Evolutionary conservation across 1,140 invertebrate genomes (phyloP).

Genomic region (Megathymus violae): DNA sequence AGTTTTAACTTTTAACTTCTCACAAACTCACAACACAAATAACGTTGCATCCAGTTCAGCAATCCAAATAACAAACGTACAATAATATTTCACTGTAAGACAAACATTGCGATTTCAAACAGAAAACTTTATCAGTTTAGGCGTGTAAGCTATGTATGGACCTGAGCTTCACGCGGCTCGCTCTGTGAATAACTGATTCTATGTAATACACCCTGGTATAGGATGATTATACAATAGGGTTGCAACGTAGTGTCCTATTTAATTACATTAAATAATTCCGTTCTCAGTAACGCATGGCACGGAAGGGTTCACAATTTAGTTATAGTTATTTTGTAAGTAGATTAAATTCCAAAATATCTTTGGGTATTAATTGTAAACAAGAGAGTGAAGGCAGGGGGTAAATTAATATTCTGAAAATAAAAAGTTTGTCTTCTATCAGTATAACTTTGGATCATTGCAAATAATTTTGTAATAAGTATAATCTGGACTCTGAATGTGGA

Average conservation of each 20-base stretch:
- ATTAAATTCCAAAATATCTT: no score
- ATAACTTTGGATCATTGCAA: no score
- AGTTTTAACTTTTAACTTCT: background rate
- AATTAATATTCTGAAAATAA: no score
- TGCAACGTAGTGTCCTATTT: background rate
- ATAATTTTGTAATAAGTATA: no score
- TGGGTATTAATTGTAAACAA: no score
- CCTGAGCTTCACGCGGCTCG: background rate
- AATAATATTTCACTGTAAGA: slow-evolving; percentile 8
- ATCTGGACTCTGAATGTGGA: no score
- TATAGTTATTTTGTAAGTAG: no score
- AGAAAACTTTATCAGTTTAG: slow-evolving; percentile 15
- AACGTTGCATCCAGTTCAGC: slow-evolving; percentile 1
- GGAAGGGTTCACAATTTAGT: no score
- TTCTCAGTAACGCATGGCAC: no score
- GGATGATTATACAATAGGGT: background rate
- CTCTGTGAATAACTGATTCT: slow-evolving; percentile 1
- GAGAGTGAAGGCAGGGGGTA: no score
- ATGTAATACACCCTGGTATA: background rate
- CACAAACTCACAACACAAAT: background rate
- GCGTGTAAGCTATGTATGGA: slow-evolving; percentile 18
- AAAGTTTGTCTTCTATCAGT: no score
- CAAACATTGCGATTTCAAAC: slow-evolving; percentile 10
- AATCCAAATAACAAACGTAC: slow-evolving; percentile 2
- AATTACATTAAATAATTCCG: no score